phyloP scores from a whole-genome alignment of 2,888 invertebrate genomes.

The Drosophila subsilvestris region DNA sequence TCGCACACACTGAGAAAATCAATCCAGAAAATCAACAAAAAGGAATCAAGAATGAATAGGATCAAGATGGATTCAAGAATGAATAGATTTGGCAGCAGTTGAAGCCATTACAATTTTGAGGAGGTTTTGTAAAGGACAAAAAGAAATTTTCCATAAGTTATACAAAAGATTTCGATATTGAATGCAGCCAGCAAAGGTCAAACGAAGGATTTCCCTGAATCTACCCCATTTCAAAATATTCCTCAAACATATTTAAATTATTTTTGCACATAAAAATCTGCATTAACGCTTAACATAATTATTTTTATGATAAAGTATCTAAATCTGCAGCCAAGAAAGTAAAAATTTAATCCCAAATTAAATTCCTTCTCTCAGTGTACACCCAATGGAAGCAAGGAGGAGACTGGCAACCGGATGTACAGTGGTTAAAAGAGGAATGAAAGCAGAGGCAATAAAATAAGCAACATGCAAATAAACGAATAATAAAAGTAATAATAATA shows the following conservation, averaged over 20 bases:
- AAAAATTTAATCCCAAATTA: too few species aligned
- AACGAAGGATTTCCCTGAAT: too few species aligned
- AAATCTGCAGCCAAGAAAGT: too few species aligned
- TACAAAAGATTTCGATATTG: neutral
- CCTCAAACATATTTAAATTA: neutral
- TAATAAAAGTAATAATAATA: slow-evolving; percentile 13
- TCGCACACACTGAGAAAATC: neutral
- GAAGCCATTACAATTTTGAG: too few species aligned
- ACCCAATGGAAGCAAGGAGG: neutral
- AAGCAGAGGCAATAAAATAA: neutral
- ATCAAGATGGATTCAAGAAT: too few species aligned
- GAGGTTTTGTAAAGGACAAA: neutral
- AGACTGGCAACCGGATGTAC: slow-evolving; percentile 4
- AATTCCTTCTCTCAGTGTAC: neutral
- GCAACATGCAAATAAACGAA: neutral
- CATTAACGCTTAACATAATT: too few species aligned
- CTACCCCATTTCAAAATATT: too few species aligned
- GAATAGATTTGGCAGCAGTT: neutral
- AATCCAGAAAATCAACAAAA: neutral
- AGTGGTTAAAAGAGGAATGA: slow-evolving; percentile 27
- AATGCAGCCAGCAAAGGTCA: too few species aligned
- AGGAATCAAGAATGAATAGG: neutral
- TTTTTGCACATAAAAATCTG: neutral
- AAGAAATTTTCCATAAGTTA: neutral
- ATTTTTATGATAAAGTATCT: too few species aligned